Evolutionary conservation across 2,113 vertebrate species (phyloP).

Genomic region (Tychaedon coryphoeus): DNA sequence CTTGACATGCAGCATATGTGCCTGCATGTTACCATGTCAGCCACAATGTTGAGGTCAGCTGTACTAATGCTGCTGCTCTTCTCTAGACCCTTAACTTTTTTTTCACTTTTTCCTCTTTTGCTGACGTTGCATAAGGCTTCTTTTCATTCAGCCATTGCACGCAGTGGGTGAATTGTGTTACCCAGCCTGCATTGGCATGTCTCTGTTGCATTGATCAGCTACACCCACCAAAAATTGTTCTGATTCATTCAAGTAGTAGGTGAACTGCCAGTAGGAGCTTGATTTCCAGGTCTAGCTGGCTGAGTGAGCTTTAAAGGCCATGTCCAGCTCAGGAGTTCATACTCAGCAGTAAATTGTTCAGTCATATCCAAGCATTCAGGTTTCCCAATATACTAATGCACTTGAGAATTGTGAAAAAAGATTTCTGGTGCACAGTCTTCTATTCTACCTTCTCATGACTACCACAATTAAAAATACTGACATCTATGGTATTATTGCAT

Average conservation of each 20-base stretch:
- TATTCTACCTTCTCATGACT: background rate
- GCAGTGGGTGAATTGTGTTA: background rate
- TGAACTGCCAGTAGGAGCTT: background rate
- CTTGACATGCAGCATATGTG: background rate
- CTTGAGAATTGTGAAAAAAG: background rate
- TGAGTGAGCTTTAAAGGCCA: background rate
- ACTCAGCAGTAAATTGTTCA: background rate
- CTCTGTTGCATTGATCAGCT: background rate
- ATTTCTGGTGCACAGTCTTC: background rate
- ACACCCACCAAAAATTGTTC: background rate
- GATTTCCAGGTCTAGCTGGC: slow-evolving; percentile 3
- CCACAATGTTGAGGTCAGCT: background rate
- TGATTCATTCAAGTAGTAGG: background rate
- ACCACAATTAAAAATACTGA: background rate
- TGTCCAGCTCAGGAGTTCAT: background rate
- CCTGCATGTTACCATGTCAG: background rate
- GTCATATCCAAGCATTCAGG: background rate
- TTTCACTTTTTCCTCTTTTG: background rate
- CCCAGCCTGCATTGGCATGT: background rate
- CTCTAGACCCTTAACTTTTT: background rate
- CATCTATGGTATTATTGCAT: background rate
- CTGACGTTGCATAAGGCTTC: background rate
- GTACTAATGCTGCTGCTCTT: background rate
- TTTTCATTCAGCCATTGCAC: background rate
- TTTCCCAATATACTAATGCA: background rate